These are phyloP conservation scores for Liodrosophila aerea DNA, from an alignment of 2,888 invertebrate species.

Conservation along the genomic window DNA sequence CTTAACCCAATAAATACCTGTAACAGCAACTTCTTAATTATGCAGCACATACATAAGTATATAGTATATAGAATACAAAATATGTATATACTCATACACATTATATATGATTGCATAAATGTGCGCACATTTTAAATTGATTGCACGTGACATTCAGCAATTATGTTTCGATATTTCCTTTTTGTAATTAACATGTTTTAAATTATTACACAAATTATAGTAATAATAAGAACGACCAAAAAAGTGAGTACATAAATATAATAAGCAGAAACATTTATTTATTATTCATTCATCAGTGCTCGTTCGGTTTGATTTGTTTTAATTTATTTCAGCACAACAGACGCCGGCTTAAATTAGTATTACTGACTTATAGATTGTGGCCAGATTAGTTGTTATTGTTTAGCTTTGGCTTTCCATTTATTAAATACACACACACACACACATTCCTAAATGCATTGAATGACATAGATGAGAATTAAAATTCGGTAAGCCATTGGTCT, in stretches of 20 bases:
- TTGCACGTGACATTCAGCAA: constrained; percentile 37
- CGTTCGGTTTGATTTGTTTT: constrained; percentile 34
- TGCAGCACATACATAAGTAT: constrained; percentile 4
- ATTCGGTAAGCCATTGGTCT: no score
- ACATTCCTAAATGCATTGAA: no score
- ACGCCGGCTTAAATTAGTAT: not conserved
- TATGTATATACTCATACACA: constrained; percentile 1
- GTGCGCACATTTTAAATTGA: constrained; percentile 49
- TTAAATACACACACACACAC: no score
- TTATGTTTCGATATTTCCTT: constrained; percentile 27
- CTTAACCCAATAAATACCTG: constrained; percentile 51
- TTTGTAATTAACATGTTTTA: constrained; percentile 35
- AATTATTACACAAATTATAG: constrained; percentile 30
- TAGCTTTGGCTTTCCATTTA: not conserved
- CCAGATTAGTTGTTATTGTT: constrained; percentile 13
- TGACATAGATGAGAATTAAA: no score
- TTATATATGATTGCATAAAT: no score
- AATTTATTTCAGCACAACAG: constrained; percentile 21
- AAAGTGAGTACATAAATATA: no score
- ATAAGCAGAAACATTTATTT: constrained; percentile 5
- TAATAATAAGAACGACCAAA: not conserved
- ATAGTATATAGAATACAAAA: not conserved
- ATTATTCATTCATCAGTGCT: constrained; percentile 40
- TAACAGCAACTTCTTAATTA: constrained; percentile 35
- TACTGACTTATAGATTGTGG: constrained; percentile 3